Evolutionary conservation across 2,888 invertebrate species (phyloP).

Genomic region (Nebria brevicollis): DNA sequence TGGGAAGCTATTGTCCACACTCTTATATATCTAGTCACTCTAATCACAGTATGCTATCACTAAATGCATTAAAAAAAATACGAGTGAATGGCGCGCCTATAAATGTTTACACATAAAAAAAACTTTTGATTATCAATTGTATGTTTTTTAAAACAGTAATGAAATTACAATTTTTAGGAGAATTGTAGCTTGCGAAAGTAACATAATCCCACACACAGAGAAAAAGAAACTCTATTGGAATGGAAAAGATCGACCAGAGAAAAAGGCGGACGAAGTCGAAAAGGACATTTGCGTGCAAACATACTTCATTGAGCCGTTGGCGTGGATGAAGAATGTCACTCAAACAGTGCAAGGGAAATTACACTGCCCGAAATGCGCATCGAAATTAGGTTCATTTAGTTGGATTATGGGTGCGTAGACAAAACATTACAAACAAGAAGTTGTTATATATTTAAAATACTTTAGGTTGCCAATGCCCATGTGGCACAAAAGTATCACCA

Average conservation of each 20-base stretch:
- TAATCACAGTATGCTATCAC: too few relatives aligned
- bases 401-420: constrained; percentile 82
- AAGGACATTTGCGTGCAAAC: constrained; percentile 72
- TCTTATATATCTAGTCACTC: too few relatives aligned
- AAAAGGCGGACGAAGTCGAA: constrained; percentile 54
- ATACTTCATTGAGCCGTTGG: constrained; percentile 88
- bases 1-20: too few relatives aligned
- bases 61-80: too few relatives aligned
- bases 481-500: constrained; percentile 88
- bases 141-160: neutral
- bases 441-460: neutral
- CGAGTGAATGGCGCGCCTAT: too few relatives aligned
- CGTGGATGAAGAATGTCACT: constrained; percentile 85
- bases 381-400: constrained; percentile 89
- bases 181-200: constrained; percentile 82
- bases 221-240: constrained; percentile 66
- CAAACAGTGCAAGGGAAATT: constrained; percentile 82
- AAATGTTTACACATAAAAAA: too few relatives aligned
- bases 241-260: constrained; percentile 58
- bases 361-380: constrained; percentile 84
- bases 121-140: neutral
- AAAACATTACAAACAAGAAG: neutral
- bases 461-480: constrained; percentile 86
- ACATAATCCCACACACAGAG: constrained; percentile 78
- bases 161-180: constrained; percentile 62